A percentile compares a stretch with the other conserved stretches of the same genome.
phyloP scores from a whole-genome alignment of 1,140 invertebrate species.

The Leptinotarsa texana region DNA sequence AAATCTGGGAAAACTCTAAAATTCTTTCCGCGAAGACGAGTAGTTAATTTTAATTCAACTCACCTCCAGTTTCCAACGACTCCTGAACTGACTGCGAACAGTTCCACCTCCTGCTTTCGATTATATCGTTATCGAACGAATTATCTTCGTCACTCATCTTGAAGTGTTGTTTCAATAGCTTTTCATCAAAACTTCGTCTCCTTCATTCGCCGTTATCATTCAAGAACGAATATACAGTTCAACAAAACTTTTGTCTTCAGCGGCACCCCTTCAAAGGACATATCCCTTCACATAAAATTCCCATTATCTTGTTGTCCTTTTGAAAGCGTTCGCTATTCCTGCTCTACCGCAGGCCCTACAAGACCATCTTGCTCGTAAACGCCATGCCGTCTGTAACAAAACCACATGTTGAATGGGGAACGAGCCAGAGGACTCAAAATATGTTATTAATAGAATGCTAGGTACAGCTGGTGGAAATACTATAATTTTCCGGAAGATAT shows the following conservation, averaged over 20 bases:
- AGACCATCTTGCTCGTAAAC: neutral
- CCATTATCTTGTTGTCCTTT: neutral
- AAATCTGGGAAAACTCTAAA: no score
- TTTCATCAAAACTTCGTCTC: no score
- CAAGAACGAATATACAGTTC: neutral
- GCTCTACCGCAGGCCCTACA: slow-evolving; percentile 7
- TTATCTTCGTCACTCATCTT: slow-evolving; percentile 13
- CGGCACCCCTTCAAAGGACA: neutral
- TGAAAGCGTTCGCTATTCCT: neutral
- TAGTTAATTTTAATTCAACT: neutral
- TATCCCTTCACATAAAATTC: neutral
- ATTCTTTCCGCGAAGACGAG: neutral
- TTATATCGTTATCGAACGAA: neutral
- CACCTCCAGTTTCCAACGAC: neutral
- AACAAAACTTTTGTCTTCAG: neutral
- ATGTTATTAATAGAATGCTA: neutral
- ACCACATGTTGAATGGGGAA: slow-evolving; percentile 13
- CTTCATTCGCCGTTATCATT: neutral
- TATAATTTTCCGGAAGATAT: no score
- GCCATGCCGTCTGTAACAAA: slow-evolving; percentile 14
- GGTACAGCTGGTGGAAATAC: no score
- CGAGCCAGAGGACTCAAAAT: neutral
- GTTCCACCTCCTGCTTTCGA: slow-evolving; percentile 9
- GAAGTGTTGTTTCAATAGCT: neutral
- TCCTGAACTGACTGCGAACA: neutral